A percentile compares a stretch with the other conserved stretches of the same genome.
These are phyloP conservation scores for Rhynchopsitta pachyrhyncha DNA, from an alignment of 2,113 vertebrate species.

Conservation along the genomic window DNA sequence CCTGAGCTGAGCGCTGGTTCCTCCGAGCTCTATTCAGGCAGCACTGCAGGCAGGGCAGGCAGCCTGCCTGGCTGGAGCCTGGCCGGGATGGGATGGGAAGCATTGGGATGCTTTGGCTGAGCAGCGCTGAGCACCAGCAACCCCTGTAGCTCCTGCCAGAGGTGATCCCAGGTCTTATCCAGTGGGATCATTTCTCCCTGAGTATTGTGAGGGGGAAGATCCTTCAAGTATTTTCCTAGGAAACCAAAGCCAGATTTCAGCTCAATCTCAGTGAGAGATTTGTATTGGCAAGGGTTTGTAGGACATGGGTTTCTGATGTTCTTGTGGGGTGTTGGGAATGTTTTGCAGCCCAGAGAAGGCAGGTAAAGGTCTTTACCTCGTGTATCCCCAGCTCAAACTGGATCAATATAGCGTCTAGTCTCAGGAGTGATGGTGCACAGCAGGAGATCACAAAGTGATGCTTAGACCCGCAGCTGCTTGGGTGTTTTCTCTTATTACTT, in stretches of 20 bases:
- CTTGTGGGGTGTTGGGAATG: conserved; percentile 2
- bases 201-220: too few relatives aligned
- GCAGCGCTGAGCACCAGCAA: background rate
- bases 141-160: background rate
- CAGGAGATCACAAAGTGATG: background rate
- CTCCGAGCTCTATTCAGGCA: background rate
- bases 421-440: background rate
- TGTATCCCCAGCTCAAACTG: background rate
- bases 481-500: background rate
- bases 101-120: background rate
- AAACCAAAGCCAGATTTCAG: background rate
- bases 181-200: accelerated
- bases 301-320: background rate
- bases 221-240: background rate
- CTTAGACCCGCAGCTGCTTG: background rate
- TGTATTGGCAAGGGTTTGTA: background rate
- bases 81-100: background rate
- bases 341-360: background rate
- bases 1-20: background rate
- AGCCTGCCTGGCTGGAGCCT: background rate
- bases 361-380: background rate
- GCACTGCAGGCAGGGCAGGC: background rate
- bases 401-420: background rate
- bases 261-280: background rate
- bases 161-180: too few relatives aligned